These are phyloP conservation scores for Geodia barretti DNA, from an alignment of 37 sponge, comb jelly and placozoan species.

Conservation along the genomic window DNA sequence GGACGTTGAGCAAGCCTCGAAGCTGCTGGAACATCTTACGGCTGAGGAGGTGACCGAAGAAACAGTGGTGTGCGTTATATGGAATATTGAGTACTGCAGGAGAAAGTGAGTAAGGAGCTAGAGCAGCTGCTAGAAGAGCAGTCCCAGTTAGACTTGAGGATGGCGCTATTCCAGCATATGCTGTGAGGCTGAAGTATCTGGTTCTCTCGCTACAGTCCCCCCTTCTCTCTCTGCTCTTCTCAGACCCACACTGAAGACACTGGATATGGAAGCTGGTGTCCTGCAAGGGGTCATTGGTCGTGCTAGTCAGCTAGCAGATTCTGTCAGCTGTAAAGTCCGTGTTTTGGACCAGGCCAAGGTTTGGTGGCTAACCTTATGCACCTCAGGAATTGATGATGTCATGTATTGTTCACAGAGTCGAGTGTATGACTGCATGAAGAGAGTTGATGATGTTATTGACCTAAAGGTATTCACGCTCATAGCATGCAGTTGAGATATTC, in stretches of 20 bases:
- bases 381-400: too few species aligned
- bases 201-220: not conserved
- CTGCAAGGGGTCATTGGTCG: conserved; percentile 37
- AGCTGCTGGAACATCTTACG: not conserved
- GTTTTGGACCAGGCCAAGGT: conserved; percentile 86
- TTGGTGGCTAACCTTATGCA: not conserved
- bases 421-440: conserved; percentile 80
- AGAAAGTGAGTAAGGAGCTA: conserved; percentile 38
- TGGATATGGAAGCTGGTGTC: conserved; percentile 23
- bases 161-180: conserved; percentile 62
- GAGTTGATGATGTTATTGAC: conserved; percentile 95
- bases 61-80: not conserved
- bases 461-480: conserved; percentile 76
- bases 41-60: not conserved
- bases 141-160: conserved; percentile 67
- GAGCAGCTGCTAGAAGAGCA: conserved; percentile 67
- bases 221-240: not conserved
- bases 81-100: conserved; percentile 32
- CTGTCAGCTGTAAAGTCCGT: conserved; percentile 86
- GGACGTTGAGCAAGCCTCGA: not conserved
- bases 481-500: too few species aligned
- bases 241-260: conserved; percentile 59
- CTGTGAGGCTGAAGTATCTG: conserved; percentile 32
- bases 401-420: conserved; percentile 57
- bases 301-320: conserved; percentile 78